These are phyloP conservation scores for Polypterus senegalus DNA, from an alignment of 2,113 vertebrate species.

Conservation along the genomic window DNA sequence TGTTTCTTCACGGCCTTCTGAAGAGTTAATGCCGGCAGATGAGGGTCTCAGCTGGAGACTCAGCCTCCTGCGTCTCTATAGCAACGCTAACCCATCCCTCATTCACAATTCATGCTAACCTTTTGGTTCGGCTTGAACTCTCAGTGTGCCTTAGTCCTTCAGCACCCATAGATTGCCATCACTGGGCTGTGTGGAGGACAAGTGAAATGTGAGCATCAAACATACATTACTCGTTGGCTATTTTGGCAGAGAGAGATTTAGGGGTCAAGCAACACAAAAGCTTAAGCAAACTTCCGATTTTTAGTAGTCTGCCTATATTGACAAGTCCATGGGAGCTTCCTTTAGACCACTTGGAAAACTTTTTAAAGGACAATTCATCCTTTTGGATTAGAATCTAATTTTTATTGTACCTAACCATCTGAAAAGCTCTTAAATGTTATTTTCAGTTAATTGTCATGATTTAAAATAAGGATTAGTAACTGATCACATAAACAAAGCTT, in stretches of 20 bases:
- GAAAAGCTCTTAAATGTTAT: too few relatives aligned
- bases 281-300: too few relatives aligned
- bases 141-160: background rate
- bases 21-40: slow-evolving; percentile 21
- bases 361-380: too few relatives aligned
- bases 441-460: too few relatives aligned
- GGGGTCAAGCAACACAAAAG: too few relatives aligned
- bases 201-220: background rate
- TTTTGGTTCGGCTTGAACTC: slow-evolving; percentile 27
- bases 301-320: too few relatives aligned
- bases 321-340: too few relatives aligned
- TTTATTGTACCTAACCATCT: too few relatives aligned
- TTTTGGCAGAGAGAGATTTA: background rate
- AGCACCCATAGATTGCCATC: background rate
- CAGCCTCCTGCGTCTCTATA: slow-evolving; percentile 38
- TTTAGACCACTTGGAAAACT: too few relatives aligned
- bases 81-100: slow-evolving; percentile 46
- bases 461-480: too few relatives aligned
- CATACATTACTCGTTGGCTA: background rate
- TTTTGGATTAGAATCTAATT: too few relatives aligned
- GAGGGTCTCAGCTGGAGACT: slow-evolving; percentile 38
- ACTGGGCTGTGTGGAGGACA: background rate
- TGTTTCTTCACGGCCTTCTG: slow-evolving; percentile 12
- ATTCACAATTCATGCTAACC: slow-evolving; percentile 66
- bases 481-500: too few relatives aligned